Evolutionary conservation across 92 coral and sea anemone genomes (phyloP), one percentile per base, ranked within the genome.

Genomic region (Umimayanthus kanabou): DNA sequence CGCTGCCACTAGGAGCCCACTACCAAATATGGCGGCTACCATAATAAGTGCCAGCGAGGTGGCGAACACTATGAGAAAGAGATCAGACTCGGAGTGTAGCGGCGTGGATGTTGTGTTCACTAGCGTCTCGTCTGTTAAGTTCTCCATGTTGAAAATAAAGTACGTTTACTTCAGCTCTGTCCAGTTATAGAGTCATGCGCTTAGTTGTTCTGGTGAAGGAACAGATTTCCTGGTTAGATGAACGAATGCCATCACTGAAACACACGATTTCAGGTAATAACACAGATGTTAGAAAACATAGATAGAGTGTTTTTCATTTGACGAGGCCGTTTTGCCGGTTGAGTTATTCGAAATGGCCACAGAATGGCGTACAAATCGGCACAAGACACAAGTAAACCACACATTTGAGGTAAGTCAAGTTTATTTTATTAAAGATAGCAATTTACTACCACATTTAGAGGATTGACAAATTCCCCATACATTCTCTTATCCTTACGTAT

Each of bases 1-100:
- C 49, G 91, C 81, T 77, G 80, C 45, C 72, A 94, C 81, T 71
- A 94, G 88, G 77, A 91, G 74, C 1, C 40, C 58, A 47, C 91
- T 92, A 5, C 97, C 97, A 92, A 90, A 90, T 92, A 92, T 80
- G 90, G 95, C 90, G 58, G 93, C 90, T 7, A 89, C 13, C 84
- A 90, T 91, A 66, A 92, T 85, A 88, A 90, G 50, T 33, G 84
- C 90, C 89, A 94, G 88, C 87, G 89, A 76, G 25, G 77, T 29
- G 13, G 94, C 90, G 7, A 92, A 78, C 74, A 90, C 79, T 26
- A 86, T 76, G 67, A 90, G 87, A 40, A 89, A 87, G 84, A 84
- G 49, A 30, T 85, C 91, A 86, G 91, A 61, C 90, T 82, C 93
- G 79, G 22, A 75, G 45, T 80, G 22, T 20, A 39, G 9, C 25